Conservation (phyloP, 2,797 vertebrate species). For the Poecilia gillii region DNA sequence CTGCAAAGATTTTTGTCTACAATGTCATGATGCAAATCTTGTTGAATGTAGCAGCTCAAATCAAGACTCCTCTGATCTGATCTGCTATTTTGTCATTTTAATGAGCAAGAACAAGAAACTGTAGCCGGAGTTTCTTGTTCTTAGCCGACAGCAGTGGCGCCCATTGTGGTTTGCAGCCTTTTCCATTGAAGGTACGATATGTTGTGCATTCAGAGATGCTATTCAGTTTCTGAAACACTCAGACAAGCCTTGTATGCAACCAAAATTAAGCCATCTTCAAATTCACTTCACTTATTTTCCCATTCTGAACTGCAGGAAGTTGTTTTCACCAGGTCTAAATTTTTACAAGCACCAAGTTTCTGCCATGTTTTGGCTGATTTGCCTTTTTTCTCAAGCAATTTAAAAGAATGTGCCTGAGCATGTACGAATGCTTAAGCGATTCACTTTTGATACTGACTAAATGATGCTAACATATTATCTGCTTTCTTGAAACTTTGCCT, state of each 20-base stretch:
- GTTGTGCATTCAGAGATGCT: background rate
- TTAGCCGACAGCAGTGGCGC: background rate
- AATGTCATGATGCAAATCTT: background rate
- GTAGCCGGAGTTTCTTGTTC: background rate
- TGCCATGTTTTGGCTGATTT: conserved; percentile 7
- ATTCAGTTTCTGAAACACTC: background rate
- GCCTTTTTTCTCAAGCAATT: background rate
- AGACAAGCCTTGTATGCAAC: background rate
- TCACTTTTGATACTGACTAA: background rate
- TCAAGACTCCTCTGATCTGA: background rate
- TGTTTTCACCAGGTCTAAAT: background rate
- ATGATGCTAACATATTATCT: background rate
- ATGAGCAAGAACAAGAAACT: background rate
- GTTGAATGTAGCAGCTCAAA: background rate
- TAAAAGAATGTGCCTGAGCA: background rate
- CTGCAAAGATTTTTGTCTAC: background rate
- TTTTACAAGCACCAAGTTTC: background rate
- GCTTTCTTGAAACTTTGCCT: background rate
- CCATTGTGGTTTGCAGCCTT: background rate
- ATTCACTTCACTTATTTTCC: background rate
- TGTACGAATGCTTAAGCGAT: background rate
- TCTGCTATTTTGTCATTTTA: background rate
- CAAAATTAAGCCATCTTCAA: background rate
- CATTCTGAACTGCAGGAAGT: background rate
- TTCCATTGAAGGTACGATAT: background rate